phyloP scores from a whole-genome alignment of 2,888 invertebrate species.

The Hypselothyrea guttata region DNA sequence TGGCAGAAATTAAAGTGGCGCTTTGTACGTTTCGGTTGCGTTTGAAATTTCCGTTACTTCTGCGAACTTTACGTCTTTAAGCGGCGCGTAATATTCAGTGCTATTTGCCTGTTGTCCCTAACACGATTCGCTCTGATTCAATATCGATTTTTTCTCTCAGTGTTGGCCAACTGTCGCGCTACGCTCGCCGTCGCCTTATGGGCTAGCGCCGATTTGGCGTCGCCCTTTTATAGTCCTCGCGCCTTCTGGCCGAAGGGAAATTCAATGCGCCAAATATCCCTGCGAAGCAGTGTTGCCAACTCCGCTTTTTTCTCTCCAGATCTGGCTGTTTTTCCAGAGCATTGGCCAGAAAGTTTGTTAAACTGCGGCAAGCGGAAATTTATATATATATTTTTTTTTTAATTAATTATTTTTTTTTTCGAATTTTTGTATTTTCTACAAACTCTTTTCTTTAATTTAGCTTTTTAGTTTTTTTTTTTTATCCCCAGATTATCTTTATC shows the following conservation, averaged over 20 bases:
- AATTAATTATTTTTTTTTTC: too few species aligned
- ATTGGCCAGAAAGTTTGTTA: too few species aligned
- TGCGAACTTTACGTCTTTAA: constrained; percentile 18
- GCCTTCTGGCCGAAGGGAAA: constrained; percentile 25
- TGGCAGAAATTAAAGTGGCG: constrained; percentile 10
- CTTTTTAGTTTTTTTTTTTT: too few species aligned
- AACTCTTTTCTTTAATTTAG: too few species aligned
- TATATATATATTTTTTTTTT: too few species aligned
- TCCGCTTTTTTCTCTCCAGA: too few species aligned
- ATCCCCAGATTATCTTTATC: too few species aligned
- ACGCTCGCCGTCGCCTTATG: constrained; percentile 51
- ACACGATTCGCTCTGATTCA: constrained; percentile 3
- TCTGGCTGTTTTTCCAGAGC: too few species aligned
- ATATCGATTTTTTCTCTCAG: not conserved
- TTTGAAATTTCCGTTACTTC: constrained; percentile 17
- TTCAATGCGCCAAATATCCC: constrained; percentile 29
- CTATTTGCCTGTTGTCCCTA: not conserved
- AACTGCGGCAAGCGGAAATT: too few species aligned
- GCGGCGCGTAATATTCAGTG: constrained; percentile 8
- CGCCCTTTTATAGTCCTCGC: constrained; percentile 55
- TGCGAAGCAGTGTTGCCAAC: too few species aligned
- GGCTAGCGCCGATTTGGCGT: constrained; percentile 21
- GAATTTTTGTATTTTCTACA: too few species aligned
- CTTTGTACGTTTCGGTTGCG: constrained; percentile 15
- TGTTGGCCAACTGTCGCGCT: constrained; percentile 39